Evolutionary conservation across 1,140 invertebrate species (phyloP), one percentile per base, ranked within the genome.

Genomic region (Diorhabda sublineata): DNA sequence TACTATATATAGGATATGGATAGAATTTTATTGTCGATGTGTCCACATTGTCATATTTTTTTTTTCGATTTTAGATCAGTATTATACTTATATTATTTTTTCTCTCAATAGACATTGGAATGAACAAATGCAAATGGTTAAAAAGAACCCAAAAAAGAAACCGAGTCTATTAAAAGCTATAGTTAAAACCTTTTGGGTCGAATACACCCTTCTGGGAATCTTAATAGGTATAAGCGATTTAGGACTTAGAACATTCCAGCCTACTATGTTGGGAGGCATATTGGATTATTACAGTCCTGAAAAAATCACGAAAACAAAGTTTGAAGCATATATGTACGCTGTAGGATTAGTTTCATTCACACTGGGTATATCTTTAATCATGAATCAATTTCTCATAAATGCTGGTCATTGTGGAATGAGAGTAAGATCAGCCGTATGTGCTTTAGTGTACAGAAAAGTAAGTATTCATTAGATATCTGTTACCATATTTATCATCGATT

Each of bases 401-500:
- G 82, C 86, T 4, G 86, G 87, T 64, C 84, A 87, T 71, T 79
- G 84, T 73, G 92, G 92, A 57, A 91, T 94, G 89, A 90, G 91
- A 80, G 86, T 92, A 71, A 84, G 91, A 69, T 85, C 94, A 47
- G 89, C 91, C 1, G 89, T 89, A 78, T 90, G 88, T 74, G 89
- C 90, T 0, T 82, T 94, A 52, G 88, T 94, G 71, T 95, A 93
- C 80, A 86, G 90, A 78, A 94, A 94, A 84, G 89, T 92, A 81
- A 79, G 68, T 69, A 56, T 52, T 9, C 26, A 26, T 26, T 26
- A 26, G 26, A 26, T 26, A 11, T 11, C 11, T 11, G 11, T 11
- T 11, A 11, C 11, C 11, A 11, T 11, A 11, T 0, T 11, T 11
- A 11, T 11, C 26, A 26, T 26, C 26, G 26, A 1, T 26, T 26